phyloP scores from a whole-genome alignment of 2,888 invertebrate species.

The Eumerus sabulonum region DNA sequence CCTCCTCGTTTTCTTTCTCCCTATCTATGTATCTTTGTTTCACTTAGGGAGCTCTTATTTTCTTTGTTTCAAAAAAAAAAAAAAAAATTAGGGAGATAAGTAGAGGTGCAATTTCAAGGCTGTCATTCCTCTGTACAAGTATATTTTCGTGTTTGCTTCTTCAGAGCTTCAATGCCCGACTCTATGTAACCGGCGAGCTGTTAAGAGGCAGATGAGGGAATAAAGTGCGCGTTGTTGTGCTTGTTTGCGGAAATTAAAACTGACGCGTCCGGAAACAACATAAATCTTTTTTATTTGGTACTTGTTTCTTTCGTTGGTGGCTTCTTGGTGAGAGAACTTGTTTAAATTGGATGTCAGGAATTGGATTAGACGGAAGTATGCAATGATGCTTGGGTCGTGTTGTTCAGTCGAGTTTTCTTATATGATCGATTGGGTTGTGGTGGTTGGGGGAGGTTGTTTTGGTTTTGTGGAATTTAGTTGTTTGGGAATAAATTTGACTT shows the following conservation, averaged over 20 bases:
- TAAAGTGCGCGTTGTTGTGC: not conserved
- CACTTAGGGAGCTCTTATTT: no score
- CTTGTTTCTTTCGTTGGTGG: not conserved
- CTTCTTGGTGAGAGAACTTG: not conserved
- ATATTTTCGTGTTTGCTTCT: not conserved
- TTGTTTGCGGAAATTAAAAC: constrained; percentile 56
- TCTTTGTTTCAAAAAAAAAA: no score
- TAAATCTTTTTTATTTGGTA: not conserved
- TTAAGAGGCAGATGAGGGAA: no score
- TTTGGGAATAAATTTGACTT: no score
- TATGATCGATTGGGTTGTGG: not conserved
- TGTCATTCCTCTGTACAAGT: constrained; percentile 1
- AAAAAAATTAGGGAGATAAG: constrained; percentile 5
- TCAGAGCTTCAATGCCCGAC: no score
- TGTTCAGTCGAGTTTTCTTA: no score
- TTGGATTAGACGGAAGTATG: constrained; percentile 6
- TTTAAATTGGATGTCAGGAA: constrained; percentile 9
- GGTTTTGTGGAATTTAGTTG: no score
- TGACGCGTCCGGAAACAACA: constrained; percentile 30
- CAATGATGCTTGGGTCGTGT: not conserved
- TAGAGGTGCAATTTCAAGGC: constrained; percentile 34
- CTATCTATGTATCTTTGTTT: not conserved
- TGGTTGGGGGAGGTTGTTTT: no score
- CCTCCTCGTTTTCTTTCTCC: not conserved
- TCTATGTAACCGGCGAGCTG: no score